Evolutionary conservation across 1,140 invertebrate species (phyloP).

Genomic region (Heterodera schachtii): DNA sequence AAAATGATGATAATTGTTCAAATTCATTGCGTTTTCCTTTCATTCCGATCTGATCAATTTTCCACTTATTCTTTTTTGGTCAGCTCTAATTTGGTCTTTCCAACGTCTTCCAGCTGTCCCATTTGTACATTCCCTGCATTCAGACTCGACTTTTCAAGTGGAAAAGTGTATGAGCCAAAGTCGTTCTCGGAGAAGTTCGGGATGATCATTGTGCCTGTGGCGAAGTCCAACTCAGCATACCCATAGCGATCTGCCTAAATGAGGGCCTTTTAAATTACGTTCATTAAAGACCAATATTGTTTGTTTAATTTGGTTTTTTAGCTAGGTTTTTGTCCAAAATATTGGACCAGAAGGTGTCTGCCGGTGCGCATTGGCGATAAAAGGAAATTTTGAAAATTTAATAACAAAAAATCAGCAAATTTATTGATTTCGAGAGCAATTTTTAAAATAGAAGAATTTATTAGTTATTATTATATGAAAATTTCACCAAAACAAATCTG

Average conservation of each 20-base stretch:
- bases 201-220: neutral
- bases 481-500: no score
- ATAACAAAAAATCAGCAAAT: no score
- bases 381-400: no score
- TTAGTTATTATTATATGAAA: neutral
- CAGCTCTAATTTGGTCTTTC: neutral
- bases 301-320: no score
- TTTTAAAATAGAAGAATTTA: no score
- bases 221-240: neutral
- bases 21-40: neutral
- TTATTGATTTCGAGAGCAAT: no score
- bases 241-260: neutral
- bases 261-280: no score
- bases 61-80: neutral
- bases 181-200: neutral
- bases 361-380: no score
- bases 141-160: neutral
- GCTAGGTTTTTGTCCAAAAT: no score
- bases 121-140: neutral
- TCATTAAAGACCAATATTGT: no score
- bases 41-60: neutral
- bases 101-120: neutral
- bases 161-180: conserved; percentile 1
- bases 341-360: no score
- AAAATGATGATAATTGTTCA: neutral